phyloP scores from a whole-genome alignment of 2,888 invertebrate genomes.

The Drosophila subsilvestris region DNA sequence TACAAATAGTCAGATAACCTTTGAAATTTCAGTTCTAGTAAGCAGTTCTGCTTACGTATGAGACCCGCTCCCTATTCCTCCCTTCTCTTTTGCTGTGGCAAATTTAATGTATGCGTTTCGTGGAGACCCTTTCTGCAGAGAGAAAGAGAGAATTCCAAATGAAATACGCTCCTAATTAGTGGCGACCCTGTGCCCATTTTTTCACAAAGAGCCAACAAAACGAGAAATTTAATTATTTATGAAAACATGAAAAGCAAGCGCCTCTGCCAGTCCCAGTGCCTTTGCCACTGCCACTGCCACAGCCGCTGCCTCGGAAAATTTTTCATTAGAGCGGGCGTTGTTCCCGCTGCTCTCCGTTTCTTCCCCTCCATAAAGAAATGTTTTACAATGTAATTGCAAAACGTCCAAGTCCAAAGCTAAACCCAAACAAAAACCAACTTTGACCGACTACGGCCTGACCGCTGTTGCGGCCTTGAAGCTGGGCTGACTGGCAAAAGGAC shows the following conservation, averaged over 20 bases:
- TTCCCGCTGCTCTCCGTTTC: conserved; percentile 35
- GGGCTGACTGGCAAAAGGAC: conserved; percentile 17
- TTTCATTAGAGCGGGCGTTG: conserved; percentile 67
- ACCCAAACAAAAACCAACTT: conserved; percentile 51
- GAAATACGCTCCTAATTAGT: conserved; percentile 64
- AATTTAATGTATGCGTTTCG: conserved; percentile 63
- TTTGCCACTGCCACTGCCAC: too few species aligned
- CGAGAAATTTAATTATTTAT: conserved; percentile 73
- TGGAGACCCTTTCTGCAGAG: background rate
- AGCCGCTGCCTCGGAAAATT: conserved; percentile 46
- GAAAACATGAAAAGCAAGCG: conserved; percentile 63
- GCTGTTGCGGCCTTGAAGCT: conserved; percentile 64
- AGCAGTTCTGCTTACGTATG: background rate
- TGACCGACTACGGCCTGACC: conserved; percentile 57
- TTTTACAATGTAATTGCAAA: conserved; percentile 72
- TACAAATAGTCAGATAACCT: background rate
- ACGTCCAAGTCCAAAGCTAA: conserved; percentile 41
- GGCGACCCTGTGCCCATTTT: conserved; percentile 64
- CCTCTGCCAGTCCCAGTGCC: conserved; percentile 13
- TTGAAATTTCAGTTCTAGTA: background rate
- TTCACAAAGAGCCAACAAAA: conserved; percentile 37
- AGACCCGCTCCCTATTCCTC: background rate
- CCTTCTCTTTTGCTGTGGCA: conserved; percentile 44
- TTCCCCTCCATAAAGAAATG: conserved; percentile 38
- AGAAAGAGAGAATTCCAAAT: conserved; percentile 33